These are phyloP conservation scores for Phalacrocorax aristotelis DNA, from an alignment of 2,113 vertebrate species.

Conservation along the genomic window DNA sequence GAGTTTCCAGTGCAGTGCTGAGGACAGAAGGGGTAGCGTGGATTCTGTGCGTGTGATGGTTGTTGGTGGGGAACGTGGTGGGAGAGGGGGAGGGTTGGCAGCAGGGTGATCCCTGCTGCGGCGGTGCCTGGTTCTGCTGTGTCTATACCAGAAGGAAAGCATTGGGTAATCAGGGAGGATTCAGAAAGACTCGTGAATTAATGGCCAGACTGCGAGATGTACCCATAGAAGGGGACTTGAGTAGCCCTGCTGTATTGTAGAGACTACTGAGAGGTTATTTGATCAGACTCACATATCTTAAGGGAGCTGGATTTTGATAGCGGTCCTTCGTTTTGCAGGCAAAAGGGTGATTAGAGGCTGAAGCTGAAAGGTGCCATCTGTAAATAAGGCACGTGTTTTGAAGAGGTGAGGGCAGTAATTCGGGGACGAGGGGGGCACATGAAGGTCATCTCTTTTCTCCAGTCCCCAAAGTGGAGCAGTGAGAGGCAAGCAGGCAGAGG, in stretches of 20 bases:
- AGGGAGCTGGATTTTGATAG: background rate
- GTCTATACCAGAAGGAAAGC: background rate
- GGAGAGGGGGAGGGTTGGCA: background rate
- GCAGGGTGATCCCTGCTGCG: background rate
- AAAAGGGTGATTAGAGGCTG: background rate
- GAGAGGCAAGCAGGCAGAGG: background rate
- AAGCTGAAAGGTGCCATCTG: background rate
- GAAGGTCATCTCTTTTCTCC: background rate
- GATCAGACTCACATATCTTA: background rate
- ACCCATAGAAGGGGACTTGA: background rate
- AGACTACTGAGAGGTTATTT: background rate
- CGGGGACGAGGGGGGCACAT: fast-evolving
- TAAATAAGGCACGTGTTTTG: fast-evolving
- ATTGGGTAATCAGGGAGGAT: background rate
- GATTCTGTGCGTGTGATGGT: background rate
- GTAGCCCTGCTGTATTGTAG: background rate
- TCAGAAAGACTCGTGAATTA: background rate
- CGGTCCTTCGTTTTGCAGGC: background rate
- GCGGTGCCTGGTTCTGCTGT: background rate
- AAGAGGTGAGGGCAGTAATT: background rate
- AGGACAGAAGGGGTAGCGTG: background rate
- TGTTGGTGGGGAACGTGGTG: fast-evolving
- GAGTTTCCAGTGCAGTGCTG: background rate
- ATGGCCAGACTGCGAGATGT: fast-evolving
- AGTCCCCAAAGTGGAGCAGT: fast-evolving